Base-by-base conservation (phyloP, 2,797 vertebrate genomes). In the Mallotus villosus region DNA sequence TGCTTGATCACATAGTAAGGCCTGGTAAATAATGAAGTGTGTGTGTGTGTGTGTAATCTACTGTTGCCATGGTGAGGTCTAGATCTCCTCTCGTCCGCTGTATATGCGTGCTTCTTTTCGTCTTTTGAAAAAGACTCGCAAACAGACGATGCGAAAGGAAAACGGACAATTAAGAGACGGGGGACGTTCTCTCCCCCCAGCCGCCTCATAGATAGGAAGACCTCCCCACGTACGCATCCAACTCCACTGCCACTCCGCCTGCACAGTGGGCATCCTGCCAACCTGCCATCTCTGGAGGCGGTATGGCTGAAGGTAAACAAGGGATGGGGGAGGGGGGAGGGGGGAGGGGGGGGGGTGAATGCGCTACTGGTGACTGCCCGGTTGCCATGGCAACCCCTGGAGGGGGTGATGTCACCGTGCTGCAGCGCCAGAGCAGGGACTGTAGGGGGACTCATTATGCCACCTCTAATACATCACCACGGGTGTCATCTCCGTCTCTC, bases 361-460 rank as follows among this genome's bases (percentile, higher is more conserved):
- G 74, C 67, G 82, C 72, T 82, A 80, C 84, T 90, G 84, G 80
- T 90, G 88, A 82, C 80, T 84, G 84, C 74, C 85, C 53, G 80
- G 92, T 93, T 93, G 82, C 90, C 87, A 90, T 92, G 85, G 90
- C 83, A 89, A 93, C 87, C 51, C 51, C 76, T 72, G 66, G 68
- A 81, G 84, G 89, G 89, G 27, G 27, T 91, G 90, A 93, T 83
- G 87, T 93, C 92, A 93, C 82, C 82, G 78, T 89, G 86, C 89
- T 87, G 87, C 88, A 84, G 86, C 72, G 46, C 78, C 80, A 83
- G 82, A 29, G 46, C 32, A 66, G 57, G 53, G 63, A 27, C 25
- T 63, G 34, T 27, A 25, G 73, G 77, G 87, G 81, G 86, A 88
- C 86, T 90, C 78, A 84, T 89, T 87, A 86, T 87, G 84, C 86